Base-by-base conservation (phyloP, 2,113 vertebrate species). In the Neodontobutis hainanensis region DNA sequence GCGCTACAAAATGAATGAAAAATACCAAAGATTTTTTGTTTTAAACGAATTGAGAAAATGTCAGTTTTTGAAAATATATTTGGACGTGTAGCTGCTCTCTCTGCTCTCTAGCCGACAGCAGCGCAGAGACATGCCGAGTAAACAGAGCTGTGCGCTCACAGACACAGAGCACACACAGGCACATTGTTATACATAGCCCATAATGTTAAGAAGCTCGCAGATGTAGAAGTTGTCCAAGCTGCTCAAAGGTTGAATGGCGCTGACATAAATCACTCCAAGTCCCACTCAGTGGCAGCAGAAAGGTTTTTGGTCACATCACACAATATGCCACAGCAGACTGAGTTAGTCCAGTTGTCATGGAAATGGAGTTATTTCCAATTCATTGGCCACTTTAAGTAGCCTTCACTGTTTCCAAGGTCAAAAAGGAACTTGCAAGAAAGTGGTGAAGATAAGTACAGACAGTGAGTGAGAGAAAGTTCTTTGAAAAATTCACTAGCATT, bases 311-410 rank as follows among this genome's bases (percentile, higher is more conserved):
- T 56, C 35, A 56, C 36, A 40, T 38, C 36, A 36, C 32, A 4
- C 32, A 53, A 36, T 40, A 40, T 16, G 36, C 55, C 36, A 9
- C 55, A 40, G 55, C 55, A 57, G 53, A 15, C 38, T 34, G 55
- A 57, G 55, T 43, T 3, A n/a, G 55, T 15, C 36, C 55, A 42
- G 55, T 57, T 57, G 55, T 57, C 55, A 42, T 57, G 55, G 55
- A 57, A 38, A 57, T 42, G 7, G 5, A 14, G 32, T 53, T 35
- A 7, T 40, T 9, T 57, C 55, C n/a, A 10, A 5, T 16, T 40
- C 14, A n/a, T 15, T 15, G 4, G 11, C 7, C 36, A 14, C 51
- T 35, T 35, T 35, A 6, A 8, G 3, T 5, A 40, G 27, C 11
- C 11, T 40, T 56, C 14, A 50, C n/a, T 16, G 8, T 56, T 40